Evolutionary conservation across 2,888 invertebrate species (phyloP).

Genomic region (Parelbella ahira): DNA sequence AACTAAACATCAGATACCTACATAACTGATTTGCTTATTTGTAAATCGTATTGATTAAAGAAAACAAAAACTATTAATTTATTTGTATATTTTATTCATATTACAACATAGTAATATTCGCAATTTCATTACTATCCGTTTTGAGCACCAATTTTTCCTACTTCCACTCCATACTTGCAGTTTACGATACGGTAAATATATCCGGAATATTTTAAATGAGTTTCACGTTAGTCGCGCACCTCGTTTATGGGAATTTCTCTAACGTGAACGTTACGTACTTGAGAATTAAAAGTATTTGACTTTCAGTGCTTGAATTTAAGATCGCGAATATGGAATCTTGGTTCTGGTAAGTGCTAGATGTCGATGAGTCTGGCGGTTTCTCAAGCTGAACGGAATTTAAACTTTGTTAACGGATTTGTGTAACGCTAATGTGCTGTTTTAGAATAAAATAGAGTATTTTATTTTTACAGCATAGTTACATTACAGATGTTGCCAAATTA

Average conservation of each 20-base stretch:
- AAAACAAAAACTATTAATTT: neutral
- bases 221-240: slow-evolving; percentile 16
- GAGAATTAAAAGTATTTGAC: slow-evolving; percentile 23
- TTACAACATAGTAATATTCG: too few relatives aligned
- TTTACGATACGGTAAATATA: slow-evolving; percentile 19
- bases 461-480: too few relatives aligned
- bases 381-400: slow-evolving; percentile 2
- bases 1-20: too few relatives aligned
- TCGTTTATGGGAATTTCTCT: slow-evolving; percentile 24
- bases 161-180: slow-evolving; percentile 7
- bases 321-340: slow-evolving; percentile 17
- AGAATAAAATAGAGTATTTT: too few relatives aligned
- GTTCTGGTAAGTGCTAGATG: slow-evolving; percentile 13
- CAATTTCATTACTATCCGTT: slow-evolving; percentile 2
- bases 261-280: slow-evolving; percentile 24
- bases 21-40: too few relatives aligned
- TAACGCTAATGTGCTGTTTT: too few relatives aligned
- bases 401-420: too few relatives aligned
- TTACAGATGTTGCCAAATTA: too few relatives aligned
- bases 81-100: too few relatives aligned
- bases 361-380: slow-evolving; percentile 14
- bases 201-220: slow-evolving; percentile 22
- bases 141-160: too few relatives aligned
- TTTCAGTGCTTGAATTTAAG: slow-evolving; percentile 23
- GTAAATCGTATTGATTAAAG: too few relatives aligned